Conservation (phyloP, 2,797 vertebrate species). For the Rallus crepitans region DNA sequence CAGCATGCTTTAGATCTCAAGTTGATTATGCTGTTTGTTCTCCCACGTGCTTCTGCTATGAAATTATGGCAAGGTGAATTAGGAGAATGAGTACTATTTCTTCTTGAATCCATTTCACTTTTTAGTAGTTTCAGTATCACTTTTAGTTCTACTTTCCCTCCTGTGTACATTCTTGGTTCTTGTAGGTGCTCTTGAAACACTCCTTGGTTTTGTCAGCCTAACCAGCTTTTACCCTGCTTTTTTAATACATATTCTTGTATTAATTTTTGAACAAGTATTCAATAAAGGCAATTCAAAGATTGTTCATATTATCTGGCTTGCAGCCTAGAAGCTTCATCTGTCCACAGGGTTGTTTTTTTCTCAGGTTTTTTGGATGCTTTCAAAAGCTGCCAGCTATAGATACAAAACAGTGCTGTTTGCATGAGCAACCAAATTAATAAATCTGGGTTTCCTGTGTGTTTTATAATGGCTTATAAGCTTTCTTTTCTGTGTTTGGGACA, state of each 20-base stretch:
- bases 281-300: neutral
- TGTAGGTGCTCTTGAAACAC: neutral
- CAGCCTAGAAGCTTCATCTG: neutral
- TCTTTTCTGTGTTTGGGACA: neutral
- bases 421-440: neutral
- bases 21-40: neutral
- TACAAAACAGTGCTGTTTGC: neutral
- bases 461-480: neutral
- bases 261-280: neutral
- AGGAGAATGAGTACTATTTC: neutral
- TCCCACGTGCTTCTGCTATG: neutral
- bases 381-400: neutral
- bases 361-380: neutral
- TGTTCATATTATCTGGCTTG: neutral
- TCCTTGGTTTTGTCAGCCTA: neutral
- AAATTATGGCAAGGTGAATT: neutral
- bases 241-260: neutral
- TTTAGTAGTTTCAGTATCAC: neutral
- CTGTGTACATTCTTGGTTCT: neutral
- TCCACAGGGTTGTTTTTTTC: neutral
- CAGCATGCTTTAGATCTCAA: accelerated
- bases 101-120: neutral
- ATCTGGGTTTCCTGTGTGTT: neutral
- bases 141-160: neutral
- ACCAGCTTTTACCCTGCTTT: neutral